Evolutionary conservation across 2,113 vertebrate species (phyloP), one percentile per base, ranked within the genome.

Genomic region (Oenanthe oenanthe): DNA sequence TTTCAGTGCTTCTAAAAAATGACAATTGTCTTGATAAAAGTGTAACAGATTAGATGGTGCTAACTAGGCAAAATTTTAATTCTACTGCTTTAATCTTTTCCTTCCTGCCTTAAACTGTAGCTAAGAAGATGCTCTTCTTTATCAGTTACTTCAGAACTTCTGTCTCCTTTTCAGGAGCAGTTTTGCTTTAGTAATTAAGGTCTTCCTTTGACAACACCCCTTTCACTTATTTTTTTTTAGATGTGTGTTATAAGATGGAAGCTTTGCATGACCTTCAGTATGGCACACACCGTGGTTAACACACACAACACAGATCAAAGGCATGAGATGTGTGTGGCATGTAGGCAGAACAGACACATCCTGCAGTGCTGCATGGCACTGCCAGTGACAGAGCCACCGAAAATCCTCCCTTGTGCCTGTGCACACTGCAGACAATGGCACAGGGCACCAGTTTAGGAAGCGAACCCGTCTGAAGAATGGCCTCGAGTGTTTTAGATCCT

Each of bases 251-350:
- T 4, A 15, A 48, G 26, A 51, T 4, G 18, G 15, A 50, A 70
- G 12, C 17, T 54, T 50, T 54, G 7, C 17, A 54, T 14, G 32
- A 47, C 34, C 15, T 40, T 13, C 20, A 17, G 34, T 7, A 34
- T 1, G 20, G 20, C 67, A 83, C 50, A 57, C 24, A 1, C 14
- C 40, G 22, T 4, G 3, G 22, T 25, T 29, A 86, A 12, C n/a
- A 57, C 50, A 26, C 28, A 43, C 13, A 24, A 31, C 6, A 24
- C 6, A 32, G 13, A 38, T 4, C 21, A 57, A 65, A 62, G 19
- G 58, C n/a, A 42, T 13, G 66, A 2, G 1, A 38, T 0, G 1
- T 2, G 26, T 0, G 1, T 10, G n/a, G 29, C 34, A 16, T 0
- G 0, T 2, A 54, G 28, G 14, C 0, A 0, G 18, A 7, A 48